Evolutionary conservation across 2,888 invertebrate genomes (phyloP), one percentile per base, ranked within the genome.

Genomic region (Lasioglossum malachurum): DNA sequence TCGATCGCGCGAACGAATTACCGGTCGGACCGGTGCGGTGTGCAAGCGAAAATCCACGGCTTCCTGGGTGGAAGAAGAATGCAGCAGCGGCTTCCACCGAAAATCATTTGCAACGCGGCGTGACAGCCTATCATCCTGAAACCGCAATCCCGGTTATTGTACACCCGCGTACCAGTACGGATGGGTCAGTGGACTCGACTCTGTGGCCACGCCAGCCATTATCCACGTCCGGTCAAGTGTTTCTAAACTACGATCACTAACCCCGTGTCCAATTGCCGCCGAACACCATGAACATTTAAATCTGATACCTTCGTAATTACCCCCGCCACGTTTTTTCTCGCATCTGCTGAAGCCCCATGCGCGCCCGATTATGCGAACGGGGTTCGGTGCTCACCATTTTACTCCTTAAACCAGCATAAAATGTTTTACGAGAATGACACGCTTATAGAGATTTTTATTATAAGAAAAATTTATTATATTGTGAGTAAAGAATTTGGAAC

Each of bases 121-220:
- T 93, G 93, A 94, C 93, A 93, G 93, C 91, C 92, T 93, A 93
- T 94, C 92, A 94, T 93, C 93, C 92, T 85, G 91, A 93, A 94
- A 94, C 94, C 94, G 93, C 94, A 94, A 92, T 92, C 90, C 90
- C 91, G 92, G 92, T 93, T 93, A 93, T 93, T 94, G 93, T 91
- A 91, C 92, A 92, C 92, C 93, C 92, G 91, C 92, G 89, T 90
- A 88, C 88, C 92, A 89, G 87, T 84, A 86, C 87, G 89, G 90
- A 91, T 90, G 91, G 91, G 88, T 91, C 91, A 91, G 89, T 89
- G 91, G 91, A 92, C 91, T 92, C 93, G 85, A 87, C 81, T 88
- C 89, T 91, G 92, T 87, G 91, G 93, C 91, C 88, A 87, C 90
- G 89, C 89, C 91, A 84, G 90, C 91, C 89, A 94, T 94, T 94